A percentile compares a stretch with the other conserved stretches of the same genome.
Evolutionary conservation across 2,113 vertebrate genomes (phyloP).

Genomic region (Tursiops truncatus): DNA sequence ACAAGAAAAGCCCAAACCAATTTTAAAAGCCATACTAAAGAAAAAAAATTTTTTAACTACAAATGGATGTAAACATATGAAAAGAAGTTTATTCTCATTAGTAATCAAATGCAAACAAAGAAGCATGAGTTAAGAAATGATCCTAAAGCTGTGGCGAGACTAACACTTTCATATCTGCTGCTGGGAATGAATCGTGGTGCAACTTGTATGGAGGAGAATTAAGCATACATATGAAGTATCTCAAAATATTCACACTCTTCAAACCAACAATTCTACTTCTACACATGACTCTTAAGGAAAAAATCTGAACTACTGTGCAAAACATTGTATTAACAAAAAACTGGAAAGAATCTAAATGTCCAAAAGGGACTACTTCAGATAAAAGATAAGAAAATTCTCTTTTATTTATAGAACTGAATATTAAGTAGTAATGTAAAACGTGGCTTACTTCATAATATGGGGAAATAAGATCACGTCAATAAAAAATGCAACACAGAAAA

Average conservation of each 20-base stretch:
- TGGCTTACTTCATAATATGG: neutral
- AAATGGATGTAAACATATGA: neutral
- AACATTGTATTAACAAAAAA: neutral
- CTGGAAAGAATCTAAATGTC: neutral
- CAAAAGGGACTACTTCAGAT: neutral
- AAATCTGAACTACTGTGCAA: neutral
- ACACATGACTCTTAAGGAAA: conserved; percentile 25
- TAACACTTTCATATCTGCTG: neutral
- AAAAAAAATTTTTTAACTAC: neutral
- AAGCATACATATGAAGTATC: neutral
- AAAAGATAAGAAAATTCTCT: neutral
- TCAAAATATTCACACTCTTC: neutral
- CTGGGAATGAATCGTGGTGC: neutral
- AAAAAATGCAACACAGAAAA: neutral
- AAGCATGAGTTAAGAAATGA: neutral
- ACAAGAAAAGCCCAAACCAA: neutral
- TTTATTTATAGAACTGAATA: conserved; percentile 6
- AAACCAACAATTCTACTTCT: conserved; percentile 42
- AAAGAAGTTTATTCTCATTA: conserved; percentile 1
- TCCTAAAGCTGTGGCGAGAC: neutral
- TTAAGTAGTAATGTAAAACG: neutral
- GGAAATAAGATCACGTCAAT: conserved; percentile 8
- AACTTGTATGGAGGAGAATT: neutral
- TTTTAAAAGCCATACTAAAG: neutral
- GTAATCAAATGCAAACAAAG: conserved; percentile 42